Conservation (phyloP, 2,888 invertebrate species). For the Cephus pygmeus region DNA sequence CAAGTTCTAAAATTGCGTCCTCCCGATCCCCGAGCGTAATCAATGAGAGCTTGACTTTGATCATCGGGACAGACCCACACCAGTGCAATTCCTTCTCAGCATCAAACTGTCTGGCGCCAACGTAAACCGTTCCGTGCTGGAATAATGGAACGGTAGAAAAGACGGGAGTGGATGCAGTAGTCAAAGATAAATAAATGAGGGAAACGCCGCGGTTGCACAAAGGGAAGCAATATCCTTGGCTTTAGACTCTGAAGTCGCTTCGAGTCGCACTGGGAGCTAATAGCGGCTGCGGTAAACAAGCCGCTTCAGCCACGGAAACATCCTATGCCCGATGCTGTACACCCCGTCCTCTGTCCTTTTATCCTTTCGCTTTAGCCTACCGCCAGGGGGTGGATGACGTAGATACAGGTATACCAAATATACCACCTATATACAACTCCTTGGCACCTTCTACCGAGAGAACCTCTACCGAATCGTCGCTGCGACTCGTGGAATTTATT, state of each 20-base stretch:
- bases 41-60: not conserved
- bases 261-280: slow-evolving; percentile 44
- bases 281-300: slow-evolving; percentile 57
- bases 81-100: not conserved
- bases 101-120: slow-evolving; percentile 29
- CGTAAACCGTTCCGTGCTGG: slow-evolving; percentile 46
- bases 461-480: not conserved
- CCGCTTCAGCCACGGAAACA: slow-evolving; percentile 49
- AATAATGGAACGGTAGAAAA: slow-evolving; percentile 44
- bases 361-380: slow-evolving; percentile 9
- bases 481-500: not conserved
- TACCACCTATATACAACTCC: not conserved
- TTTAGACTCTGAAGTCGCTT: slow-evolving; percentile 34
- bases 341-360: slow-evolving; percentile 5
- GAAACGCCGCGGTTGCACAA: slow-evolving; percentile 51
- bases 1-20: not conserved
- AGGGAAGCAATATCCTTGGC: slow-evolving; percentile 58
- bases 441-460: not conserved
- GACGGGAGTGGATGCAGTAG: slow-evolving; percentile 30
- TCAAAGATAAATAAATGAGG: slow-evolving; percentile 60
- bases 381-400: not conserved
- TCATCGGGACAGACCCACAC: not conserved
- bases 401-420: not conserved
- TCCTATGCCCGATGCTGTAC: slow-evolving; percentile 24
- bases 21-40: not conserved